phyloP scores from a whole-genome alignment of 2,888 invertebrate species.

The Helobdella robusta region DNA sequence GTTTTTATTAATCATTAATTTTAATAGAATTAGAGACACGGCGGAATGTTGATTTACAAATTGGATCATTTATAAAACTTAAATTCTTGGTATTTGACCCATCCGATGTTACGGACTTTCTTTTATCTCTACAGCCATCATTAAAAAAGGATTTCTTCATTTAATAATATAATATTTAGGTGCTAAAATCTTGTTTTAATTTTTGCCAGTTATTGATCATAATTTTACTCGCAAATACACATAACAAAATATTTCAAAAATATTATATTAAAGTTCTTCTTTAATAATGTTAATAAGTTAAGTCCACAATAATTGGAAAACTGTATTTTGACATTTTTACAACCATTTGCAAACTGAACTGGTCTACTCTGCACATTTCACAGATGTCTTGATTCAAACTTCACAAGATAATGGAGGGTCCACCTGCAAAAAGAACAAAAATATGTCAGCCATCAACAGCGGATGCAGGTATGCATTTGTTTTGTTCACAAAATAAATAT shows the following conservation, averaged over 20 bases:
- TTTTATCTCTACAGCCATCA: too few species aligned
- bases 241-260: neutral
- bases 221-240: neutral
- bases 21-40: neutral
- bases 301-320: neutral
- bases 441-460: neutral
- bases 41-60: constrained; percentile 13
- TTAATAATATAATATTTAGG: too few species aligned
- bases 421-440: constrained; percentile 18
- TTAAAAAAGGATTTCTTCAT: too few species aligned
- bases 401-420: constrained; percentile 24
- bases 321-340: neutral
- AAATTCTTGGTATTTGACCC: too few species aligned
- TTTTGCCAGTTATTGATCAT: too few species aligned
- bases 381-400: too few species aligned
- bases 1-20: neutral
- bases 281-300: neutral
- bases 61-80: too few species aligned
- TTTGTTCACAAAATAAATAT: neutral
- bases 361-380: neutral
- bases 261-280: neutral
- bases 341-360: constrained; percentile 8
- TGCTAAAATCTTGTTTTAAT: too few species aligned
- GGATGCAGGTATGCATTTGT: constrained; percentile 5
- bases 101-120: too few species aligned